These are phyloP conservation scores for Nematostella vectensis DNA, from an alignment of 92 coral and sea anemone species.

Conservation along the genomic window DNA sequence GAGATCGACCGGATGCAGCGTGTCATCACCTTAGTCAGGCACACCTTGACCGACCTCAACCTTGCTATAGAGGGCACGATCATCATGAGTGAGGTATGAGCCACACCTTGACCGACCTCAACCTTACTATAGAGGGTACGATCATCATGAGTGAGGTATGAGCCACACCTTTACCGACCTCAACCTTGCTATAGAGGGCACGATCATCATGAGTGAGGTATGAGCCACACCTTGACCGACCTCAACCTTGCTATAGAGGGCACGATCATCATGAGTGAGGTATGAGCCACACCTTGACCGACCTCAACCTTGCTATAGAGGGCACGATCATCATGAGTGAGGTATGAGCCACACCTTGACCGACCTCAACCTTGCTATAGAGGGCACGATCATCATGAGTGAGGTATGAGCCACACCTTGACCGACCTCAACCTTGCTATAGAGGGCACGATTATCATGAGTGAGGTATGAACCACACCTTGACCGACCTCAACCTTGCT, in stretches of 20 bases:
- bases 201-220: conserved; percentile 87
- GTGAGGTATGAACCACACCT: conserved; percentile 73
- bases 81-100: conserved; percentile 84
- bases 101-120: conserved; percentile 65
- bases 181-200: conserved; percentile 77
- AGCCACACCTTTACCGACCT: conserved; percentile 72
- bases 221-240: conserved; percentile 67
- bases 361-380: conserved; percentile 78
- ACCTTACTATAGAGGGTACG: conserved; percentile 82
- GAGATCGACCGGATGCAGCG: conserved; percentile 93
- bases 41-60: conserved; percentile 66
- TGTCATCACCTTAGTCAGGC: conserved; percentile 63
- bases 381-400: conserved; percentile 87
- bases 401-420: conserved; percentile 69
- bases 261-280: conserved; percentile 87
- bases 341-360: conserved; percentile 65
- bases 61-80: conserved; percentile 89
- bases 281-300: conserved; percentile 62
- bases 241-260: conserved; percentile 81
- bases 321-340: conserved; percentile 89
- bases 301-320: conserved; percentile 73
- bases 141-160: conserved; percentile 85
- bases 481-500: conserved; percentile 74
- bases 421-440: conserved; percentile 78
- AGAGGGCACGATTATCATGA: conserved; percentile 84